These are phyloP conservation scores for Camponotus vicinus DNA, from an alignment of 1,140 invertebrate species.

Conservation along the genomic window DNA sequence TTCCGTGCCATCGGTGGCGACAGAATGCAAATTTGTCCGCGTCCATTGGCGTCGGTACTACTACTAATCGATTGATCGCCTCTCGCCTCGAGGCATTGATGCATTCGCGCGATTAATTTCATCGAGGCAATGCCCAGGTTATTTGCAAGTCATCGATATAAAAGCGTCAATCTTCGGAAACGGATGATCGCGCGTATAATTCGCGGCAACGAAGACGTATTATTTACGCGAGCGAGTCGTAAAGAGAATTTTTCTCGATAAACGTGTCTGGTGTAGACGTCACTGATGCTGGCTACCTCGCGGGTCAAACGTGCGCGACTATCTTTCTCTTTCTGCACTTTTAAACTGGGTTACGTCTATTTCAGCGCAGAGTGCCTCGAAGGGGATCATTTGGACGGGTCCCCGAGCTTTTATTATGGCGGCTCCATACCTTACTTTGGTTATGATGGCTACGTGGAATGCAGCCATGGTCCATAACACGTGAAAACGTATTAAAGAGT, in stretches of 20 bases:
- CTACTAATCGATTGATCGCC: slow-evolving; percentile 56
- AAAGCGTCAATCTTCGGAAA: not conserved
- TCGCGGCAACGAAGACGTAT: not conserved
- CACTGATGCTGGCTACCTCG: not conserved
- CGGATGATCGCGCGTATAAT: not conserved
- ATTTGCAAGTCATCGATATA: slow-evolving; percentile 16
- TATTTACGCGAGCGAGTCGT: not conserved
- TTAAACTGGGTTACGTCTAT: slow-evolving; percentile 64
- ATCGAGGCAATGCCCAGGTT: not conserved
- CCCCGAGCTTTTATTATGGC: slow-evolving; percentile 61
- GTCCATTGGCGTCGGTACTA: slow-evolving; percentile 36
- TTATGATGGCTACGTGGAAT: slow-evolving; percentile 67
- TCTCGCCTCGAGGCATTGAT: slow-evolving; percentile 47
- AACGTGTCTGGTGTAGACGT: not conserved
- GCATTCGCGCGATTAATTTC: slow-evolving; percentile 57
- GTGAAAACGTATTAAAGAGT: slow-evolving; percentile 29
- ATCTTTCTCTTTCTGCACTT: slow-evolving; percentile 20
- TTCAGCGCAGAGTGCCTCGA: slow-evolving; percentile 41
- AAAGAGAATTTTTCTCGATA: not conserved
- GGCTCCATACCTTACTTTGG: slow-evolving; percentile 54
- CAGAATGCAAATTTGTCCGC: slow-evolving; percentile 61
- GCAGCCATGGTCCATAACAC: slow-evolving; percentile 16
- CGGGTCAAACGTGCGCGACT: not conserved
- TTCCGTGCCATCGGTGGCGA: slow-evolving; percentile 40
- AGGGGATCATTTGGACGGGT: slow-evolving; percentile 61